phyloP scores from a whole-genome alignment of 2,797 vertebrate species.

The Loriculus beryllinus region DNA sequence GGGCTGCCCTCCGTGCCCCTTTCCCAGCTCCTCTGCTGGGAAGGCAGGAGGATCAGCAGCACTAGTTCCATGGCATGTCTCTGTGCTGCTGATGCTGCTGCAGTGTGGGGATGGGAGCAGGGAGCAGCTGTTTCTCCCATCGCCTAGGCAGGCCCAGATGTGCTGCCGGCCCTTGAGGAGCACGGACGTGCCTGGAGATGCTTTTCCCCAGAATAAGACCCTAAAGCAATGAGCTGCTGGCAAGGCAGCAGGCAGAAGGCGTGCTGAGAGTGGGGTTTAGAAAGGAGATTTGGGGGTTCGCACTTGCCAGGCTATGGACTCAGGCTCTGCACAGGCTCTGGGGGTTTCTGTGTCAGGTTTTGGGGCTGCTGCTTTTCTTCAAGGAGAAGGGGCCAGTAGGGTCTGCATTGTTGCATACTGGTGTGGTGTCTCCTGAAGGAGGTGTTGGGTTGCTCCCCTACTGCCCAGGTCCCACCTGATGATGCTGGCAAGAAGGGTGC shows the following conservation, averaged over 20 bases:
- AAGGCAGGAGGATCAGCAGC: background rate
- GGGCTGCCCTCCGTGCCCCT: conserved; percentile 12
- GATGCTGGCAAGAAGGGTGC: background rate
- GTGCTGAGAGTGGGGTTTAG: background rate
- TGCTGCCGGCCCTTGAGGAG: background rate
- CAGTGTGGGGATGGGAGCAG: background rate
- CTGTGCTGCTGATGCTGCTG: background rate
- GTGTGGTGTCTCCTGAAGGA: background rate
- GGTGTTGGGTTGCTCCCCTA: background rate
- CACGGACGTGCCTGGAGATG: background rate
- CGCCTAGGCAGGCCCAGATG: background rate
- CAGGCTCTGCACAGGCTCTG: background rate
- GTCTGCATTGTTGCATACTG: background rate
- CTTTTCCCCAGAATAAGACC: background rate
- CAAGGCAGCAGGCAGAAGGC: background rate
- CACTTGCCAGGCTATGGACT: background rate
- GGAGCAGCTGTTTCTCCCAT: conserved; percentile 39
- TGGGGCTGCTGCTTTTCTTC: background rate
- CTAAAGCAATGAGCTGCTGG: background rate
- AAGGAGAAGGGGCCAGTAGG: background rate
- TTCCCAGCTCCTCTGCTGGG: background rate
- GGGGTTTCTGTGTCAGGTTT: background rate
- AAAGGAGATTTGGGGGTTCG: background rate
- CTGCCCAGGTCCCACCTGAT: background rate
- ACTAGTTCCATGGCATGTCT: background rate